Evolutionary conservation across 2,797 vertebrate species (phyloP), one percentile per base, ranked within the genome.

Genomic region (Sebastes steindachneri): DNA sequence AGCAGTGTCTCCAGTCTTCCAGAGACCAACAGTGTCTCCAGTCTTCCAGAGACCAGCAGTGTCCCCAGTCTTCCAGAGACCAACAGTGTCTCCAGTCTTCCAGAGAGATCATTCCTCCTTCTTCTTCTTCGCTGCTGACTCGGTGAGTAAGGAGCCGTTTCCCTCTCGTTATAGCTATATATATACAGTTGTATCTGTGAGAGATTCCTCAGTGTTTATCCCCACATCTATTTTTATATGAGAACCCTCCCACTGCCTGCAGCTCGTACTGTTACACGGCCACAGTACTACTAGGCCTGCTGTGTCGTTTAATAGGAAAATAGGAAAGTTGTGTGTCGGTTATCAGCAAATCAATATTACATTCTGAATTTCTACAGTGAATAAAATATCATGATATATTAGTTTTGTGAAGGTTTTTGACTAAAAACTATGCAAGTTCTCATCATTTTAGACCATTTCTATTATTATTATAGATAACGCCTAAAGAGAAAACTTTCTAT

Each of bases 151-250:
- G 3, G 4, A 15, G 1, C 0, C 15, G 2, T 58, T 68, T 80
- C 71, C 21, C 33, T 74, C 0, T 63, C 4, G 1, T 4, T 63
- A 41, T 41, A 41, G 12, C 12, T 35, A 35, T 41, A 15, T 41
- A 14, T 15, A 19, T 33, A 82, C 86, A 91, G 86, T 87, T 91
- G 28, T 2, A 17, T 28, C 31, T 41, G 35, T 4, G 41, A 73
- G 64, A 73, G 48, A 67, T 71, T 21, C 26, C n/a, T 54, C 4
- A 5, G 26, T 45, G 74, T 72, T 62, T 62, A 19, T 78, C 29
- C 31, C 29, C 53, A 9, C 28, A 9, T 75, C 89, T 90, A 89
- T 92, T 93, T 92, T 82, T 88, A 80, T 1, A 75, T 2, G 2
- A 2, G 70, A 35, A 55, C 53, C 31, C 66, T 51, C 70, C 25